Evolutionary conservation across 2,888 invertebrate genomes (phyloP), one percentile per base, ranked within the genome.

Genomic region (Boloria euphrosyne): DNA sequence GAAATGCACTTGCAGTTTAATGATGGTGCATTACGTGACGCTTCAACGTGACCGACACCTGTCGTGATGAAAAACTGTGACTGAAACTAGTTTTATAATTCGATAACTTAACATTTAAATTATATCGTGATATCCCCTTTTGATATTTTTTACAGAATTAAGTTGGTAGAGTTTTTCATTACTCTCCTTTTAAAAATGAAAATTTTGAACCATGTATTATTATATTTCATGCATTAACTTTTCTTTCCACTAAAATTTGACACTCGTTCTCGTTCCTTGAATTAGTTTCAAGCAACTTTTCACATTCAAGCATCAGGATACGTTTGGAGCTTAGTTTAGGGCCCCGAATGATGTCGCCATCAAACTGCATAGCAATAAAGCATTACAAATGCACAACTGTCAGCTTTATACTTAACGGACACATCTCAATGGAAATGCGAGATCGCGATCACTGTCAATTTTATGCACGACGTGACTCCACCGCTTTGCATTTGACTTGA

Each of bases 41-140:
- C 43, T 43, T 49, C 59, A 74, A 81, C 84, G 83, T 85, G 85
- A 83, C 84, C 81, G 74, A 76, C 82, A 83, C 84, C 85, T 78
- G 74, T 70, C 71, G 61, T 60, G 62, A 65, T 67, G 65, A 68
- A 72, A 73, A 74, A 74, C 71, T 74, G 71, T 70, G 68, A 52
- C 51, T 67, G 68, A 71, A 57, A 73, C 66, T 70, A 68, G 65
- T 38, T 38, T 7, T 10, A 31, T 65, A 66, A 65, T 69, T 70
- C 68, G 62, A 57, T 57, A 62, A 69, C 61, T 64, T 54, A 2
- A 22, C 1, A 22, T 22, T 22, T 22, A 55, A 53, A 66, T 59
- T 55, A 57, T 57, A 62, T 55, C 60, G 49, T 53, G 52, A 50
- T 62, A 4, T 44, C 2, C 16, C 16, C 13, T 44, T 38, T 38